Conservation (phyloP, 2,888 invertebrate genomes). For the Heliconius aoede region DNA sequence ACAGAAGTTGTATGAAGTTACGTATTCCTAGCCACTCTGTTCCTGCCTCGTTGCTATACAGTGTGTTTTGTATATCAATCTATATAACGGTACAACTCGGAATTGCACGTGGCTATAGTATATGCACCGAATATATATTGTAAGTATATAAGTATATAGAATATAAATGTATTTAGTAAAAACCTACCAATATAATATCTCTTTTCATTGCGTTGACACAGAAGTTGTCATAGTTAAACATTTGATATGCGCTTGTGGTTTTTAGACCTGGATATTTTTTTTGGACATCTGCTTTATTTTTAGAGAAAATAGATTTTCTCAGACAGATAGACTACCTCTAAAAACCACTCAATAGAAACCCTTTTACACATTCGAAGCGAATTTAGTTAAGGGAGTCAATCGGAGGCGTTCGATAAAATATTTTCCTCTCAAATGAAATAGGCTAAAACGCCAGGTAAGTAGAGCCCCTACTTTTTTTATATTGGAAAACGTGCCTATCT, state of each 20-base stretch:
- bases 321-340: no score
- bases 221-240: no score
- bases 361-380: background rate
- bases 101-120: background rate
- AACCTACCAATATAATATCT: no score
- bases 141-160: no score
- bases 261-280: background rate
- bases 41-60: background rate
- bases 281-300: background rate
- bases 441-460: slow-evolving; percentile 7
- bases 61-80: background rate
- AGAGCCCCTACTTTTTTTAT: slow-evolving; percentile 34
- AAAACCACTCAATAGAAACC: background rate
- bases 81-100: background rate
- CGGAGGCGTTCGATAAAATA: slow-evolving; percentile 10
- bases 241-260: background rate
- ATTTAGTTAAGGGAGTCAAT: slow-evolving; percentile 13
- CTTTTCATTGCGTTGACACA: background rate
- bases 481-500: slow-evolving; percentile 41
- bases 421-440: slow-evolving; percentile 22
- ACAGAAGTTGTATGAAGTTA: background rate
- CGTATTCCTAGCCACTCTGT: background rate
- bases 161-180: no score
- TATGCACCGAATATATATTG: background rate
- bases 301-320: background rate